phyloP scores from a whole-genome alignment of 2,113 vertebrate genomes.

The Grammomys dolichurus region DNA sequence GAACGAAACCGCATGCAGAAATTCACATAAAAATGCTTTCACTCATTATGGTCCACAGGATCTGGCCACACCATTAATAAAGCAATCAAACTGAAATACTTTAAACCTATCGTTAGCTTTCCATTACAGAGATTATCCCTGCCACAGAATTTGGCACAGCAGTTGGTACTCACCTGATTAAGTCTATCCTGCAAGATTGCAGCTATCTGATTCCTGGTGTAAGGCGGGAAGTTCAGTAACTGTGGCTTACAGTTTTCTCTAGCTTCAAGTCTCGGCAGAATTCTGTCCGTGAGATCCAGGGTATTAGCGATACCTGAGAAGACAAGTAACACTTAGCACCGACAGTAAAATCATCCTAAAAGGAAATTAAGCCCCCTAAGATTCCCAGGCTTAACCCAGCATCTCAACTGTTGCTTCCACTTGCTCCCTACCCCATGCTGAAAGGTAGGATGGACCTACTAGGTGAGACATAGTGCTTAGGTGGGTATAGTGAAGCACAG shows the following conservation, averaged over 20 bases:
- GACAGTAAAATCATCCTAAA: background rate
- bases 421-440: background rate
- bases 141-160: background rate
- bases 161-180: slow-evolving; percentile 85
- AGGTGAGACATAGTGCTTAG: background rate
- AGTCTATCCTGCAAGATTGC: slow-evolving; percentile 94
- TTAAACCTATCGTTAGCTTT: background rate
- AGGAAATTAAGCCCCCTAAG: background rate
- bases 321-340: background rate
- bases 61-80: background rate
- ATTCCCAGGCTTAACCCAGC: background rate
- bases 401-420: background rate
- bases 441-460: background rate
- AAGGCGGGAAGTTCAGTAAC: slow-evolving; percentile 94
- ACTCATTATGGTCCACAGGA: background rate
- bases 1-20: background rate
- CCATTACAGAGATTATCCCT: background rate
- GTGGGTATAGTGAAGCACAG: background rate
- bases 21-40: slow-evolving; percentile 42
- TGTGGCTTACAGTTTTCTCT: slow-evolving; percentile 88
- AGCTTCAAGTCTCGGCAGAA: slow-evolving; percentile 92
- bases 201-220: slow-evolving; percentile 92
- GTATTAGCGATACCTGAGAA: slow-evolving; percentile 94
- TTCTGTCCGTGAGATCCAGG: slow-evolving; percentile 95
- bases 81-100: slow-evolving; percentile 30